Evolutionary conservation across 2,888 invertebrate species (phyloP).

Genomic region (Lissocephala sabroskyi): DNA sequence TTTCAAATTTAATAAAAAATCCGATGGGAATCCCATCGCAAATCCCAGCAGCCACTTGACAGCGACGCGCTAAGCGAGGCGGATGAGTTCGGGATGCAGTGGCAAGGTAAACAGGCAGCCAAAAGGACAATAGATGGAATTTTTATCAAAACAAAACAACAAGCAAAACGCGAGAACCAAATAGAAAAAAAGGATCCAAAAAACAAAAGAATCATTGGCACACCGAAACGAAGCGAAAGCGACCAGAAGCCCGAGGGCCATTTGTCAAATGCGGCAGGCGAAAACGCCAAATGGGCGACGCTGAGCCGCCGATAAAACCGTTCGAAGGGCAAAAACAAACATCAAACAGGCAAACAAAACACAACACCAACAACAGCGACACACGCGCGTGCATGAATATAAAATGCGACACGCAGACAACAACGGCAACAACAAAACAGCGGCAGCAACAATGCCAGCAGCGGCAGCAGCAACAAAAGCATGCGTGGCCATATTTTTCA

Average conservation of each 20-base stretch:
- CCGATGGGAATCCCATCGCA: background rate
- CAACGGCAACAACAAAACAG: slow-evolving; percentile 17
- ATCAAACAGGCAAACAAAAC: slow-evolving; percentile 60
- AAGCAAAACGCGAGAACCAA: slow-evolving; percentile 50
- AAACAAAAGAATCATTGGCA: slow-evolving; percentile 4
- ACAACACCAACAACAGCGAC: slow-evolving; percentile 44
- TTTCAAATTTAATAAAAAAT: no score
- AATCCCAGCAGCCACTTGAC: no score
- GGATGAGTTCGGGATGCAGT: no score
- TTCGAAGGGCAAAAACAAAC: slow-evolving; percentile 66
- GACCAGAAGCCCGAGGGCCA: slow-evolving; percentile 59
- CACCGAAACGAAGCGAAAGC: background rate
- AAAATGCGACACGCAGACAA: slow-evolving; percentile 48
- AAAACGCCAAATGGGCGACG: slow-evolving; percentile 49
- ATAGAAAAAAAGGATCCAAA: slow-evolving; percentile 8
- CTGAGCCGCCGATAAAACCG: slow-evolving; percentile 65
- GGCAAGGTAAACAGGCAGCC: slow-evolving; percentile 31
- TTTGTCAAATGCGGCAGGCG: slow-evolving; percentile 66
- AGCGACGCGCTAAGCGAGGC: no score
- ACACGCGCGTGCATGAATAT: slow-evolving; percentile 49
- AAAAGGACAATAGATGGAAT: slow-evolving; percentile 52
- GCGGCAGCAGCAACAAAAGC: slow-evolving; percentile 23
- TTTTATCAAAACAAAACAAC: slow-evolving; percentile 63
- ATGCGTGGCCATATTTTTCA: slow-evolving; percentile 65
- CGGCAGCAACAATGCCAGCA: slow-evolving; percentile 8